Percentiles rank a stretch among this genome's conserved stretches.
These are phyloP conservation scores for Hirtodrosophila duncani DNA, from an alignment of 2,888 invertebrate genomes.

Conservation along the genomic window DNA sequence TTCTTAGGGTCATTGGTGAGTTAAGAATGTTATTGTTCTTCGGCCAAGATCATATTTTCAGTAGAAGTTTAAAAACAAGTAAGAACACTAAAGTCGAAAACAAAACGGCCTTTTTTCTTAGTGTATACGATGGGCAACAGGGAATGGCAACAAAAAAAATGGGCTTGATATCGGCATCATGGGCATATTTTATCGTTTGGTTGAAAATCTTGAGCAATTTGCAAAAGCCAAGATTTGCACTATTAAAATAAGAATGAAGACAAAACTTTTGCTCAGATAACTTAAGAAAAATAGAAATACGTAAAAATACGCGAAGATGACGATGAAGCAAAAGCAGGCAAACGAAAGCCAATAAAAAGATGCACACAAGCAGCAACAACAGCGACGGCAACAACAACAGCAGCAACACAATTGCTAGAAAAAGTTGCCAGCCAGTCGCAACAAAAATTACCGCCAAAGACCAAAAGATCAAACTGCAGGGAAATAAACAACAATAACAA, in stretches of 20 bases:
- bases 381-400: not conserved
- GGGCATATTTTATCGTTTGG: conserved; percentile 45
- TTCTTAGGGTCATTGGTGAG: too few relatives aligned
- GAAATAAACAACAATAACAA: conserved; percentile 68
- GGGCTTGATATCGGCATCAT: too few relatives aligned
- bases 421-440: conserved; percentile 52
- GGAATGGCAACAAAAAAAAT: too few relatives aligned
- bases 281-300: conserved; percentile 47
- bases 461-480: conserved; percentile 68
- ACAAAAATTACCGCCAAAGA: conserved; percentile 73
- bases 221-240: conserved; percentile 63
- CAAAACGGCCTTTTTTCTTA: too few relatives aligned
- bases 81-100: too few relatives aligned
- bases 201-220: conserved; percentile 53
- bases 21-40: too few relatives aligned
- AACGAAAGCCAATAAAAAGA: conserved; percentile 57
- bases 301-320: conserved; percentile 21
- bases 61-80: too few relatives aligned
- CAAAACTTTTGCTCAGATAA: conserved; percentile 65
- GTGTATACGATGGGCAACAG: too few relatives aligned
- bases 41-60: too few relatives aligned
- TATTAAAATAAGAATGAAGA: conserved; percentile 74
- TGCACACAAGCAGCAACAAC: conserved; percentile 29
- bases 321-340: conserved; percentile 17
- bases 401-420: conserved; percentile 44